Evolutionary conservation across 2,797 vertebrate species (phyloP), one percentile per base, ranked within the genome.

Genomic region (Enteromius thamalakanensis): DNA sequence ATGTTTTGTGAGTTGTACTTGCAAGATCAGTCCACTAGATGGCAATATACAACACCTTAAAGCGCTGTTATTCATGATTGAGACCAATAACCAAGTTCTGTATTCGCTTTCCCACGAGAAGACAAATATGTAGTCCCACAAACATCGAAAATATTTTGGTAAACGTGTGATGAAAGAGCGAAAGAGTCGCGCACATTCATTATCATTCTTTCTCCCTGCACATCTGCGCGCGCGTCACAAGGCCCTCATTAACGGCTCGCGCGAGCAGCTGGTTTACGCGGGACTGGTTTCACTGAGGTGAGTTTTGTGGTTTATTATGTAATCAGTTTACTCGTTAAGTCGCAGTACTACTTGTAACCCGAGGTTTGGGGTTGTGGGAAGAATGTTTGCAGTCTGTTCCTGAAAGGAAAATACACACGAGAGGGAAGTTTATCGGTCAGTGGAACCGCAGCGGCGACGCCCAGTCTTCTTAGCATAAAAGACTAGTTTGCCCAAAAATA

Each of bases 181-280:
- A 14, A 40, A 23, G 49, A 75, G 51, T 4, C 72, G 19, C 15
- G 14, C 78, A 51, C 72, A 90, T 91, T 94, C 92, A 94, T 95
- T 94, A 94, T 91, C 93, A 94, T 95, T 93, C 93, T 91, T 91
- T 69, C 26, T 70, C 62, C 81, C 81, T 65, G 87, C 90, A 89
- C 94, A 94, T 89, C 92, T 94, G 93, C 90, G 89, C 83, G 79
- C 51, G 80, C 87, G 80, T 58, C 68, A 55, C 76, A 86, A 92
- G 81, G 89, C 92, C 80, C 70, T 91, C 89, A 93, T 94, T 93
- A 92, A 81, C 60, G 62, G 21, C 2, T 23, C 23, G 6, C 71
- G 71, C 8, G 32, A 51, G 45, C 77, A 79, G 32, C 77, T 79
- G 77, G 64, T 79, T 79, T 37, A 26, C 55, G 68, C 53, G 26